Evolutionary conservation across 2,797 vertebrate species (phyloP).

Genomic region (Parauchenoglanis punctatus): DNA sequence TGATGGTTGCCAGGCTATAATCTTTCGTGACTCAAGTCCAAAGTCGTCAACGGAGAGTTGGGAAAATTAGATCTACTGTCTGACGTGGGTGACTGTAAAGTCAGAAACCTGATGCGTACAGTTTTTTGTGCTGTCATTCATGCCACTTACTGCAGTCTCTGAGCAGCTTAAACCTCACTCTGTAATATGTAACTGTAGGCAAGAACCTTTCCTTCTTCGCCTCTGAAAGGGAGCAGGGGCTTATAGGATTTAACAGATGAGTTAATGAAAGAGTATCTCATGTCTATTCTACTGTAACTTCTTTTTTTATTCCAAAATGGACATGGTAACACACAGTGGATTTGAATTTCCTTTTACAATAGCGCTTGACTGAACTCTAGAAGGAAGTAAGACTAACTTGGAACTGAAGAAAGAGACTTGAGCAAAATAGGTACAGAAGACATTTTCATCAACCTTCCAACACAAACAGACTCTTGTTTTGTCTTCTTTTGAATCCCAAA

Average conservation of each 20-base stretch:
- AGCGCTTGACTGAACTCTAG: constrained; percentile 3
- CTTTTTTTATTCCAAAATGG: constrained; percentile 28
- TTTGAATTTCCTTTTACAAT: constrained; percentile 47
- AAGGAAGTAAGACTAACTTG: constrained; percentile 13
- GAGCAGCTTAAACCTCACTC: constrained; percentile 47
- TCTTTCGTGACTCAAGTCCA: constrained; percentile 43
- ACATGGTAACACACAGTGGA: constrained; percentile 39
- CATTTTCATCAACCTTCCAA: constrained; percentile 34
- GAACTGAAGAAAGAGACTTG: constrained; percentile 20
- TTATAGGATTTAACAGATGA: constrained; percentile 47
- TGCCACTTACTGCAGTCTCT: constrained; percentile 37
- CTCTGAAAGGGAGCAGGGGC: constrained; percentile 39
- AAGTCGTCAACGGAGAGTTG: constrained; percentile 19
- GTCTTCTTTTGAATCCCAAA: constrained; percentile 18
- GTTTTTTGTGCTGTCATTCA: constrained; percentile 47
- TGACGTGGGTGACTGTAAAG: constrained; percentile 35
- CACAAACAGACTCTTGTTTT: constrained; percentile 39
- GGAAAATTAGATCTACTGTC: constrained; percentile 53
- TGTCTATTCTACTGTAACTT: constrained; percentile 45
- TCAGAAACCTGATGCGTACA: constrained; percentile 50
- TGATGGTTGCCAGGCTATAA: constrained; percentile 21
- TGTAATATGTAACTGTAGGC: constrained; percentile 56
- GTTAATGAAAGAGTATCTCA: constrained; percentile 55
- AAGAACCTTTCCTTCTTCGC: constrained; percentile 33
- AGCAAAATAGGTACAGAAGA: constrained; percentile 3